Conservation (phyloP, 2,113 vertebrate genomes). For the Pipra filicauda region DNA sequence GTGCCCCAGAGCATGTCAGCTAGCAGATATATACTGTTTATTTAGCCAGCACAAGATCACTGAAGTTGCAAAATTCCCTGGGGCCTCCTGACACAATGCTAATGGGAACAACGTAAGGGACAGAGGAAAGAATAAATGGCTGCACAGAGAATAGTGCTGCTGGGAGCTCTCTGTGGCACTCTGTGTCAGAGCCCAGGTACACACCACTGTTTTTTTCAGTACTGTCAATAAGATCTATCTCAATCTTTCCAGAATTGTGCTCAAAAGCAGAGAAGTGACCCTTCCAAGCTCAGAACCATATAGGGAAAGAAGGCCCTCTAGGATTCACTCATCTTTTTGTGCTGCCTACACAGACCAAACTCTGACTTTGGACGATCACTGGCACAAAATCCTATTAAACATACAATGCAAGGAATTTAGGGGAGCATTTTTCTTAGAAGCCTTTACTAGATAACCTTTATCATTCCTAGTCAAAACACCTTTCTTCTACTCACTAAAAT, state of each 20-base stretch:
- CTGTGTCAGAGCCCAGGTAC: neutral
- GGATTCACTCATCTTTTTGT: neutral
- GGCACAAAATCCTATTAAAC: neutral
- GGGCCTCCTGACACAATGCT: neutral
- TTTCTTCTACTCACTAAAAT: constrained; percentile 13
- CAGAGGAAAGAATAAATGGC: neutral
- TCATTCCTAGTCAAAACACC: neutral
- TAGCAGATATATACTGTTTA: no score
- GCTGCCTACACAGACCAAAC: neutral
- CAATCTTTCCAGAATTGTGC: neutral
- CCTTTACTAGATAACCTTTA: neutral
- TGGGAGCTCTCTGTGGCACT: neutral
- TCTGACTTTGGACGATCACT: neutral
- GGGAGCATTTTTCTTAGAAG: neutral
- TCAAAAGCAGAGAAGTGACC: neutral
- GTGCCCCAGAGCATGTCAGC: neutral
- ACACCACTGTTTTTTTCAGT: neutral
- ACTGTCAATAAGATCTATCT: neutral
- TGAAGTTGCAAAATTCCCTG: neutral
- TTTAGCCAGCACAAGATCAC: neutral
- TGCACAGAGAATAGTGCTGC: neutral
- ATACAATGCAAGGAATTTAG: neutral
- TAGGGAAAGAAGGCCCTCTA: neutral
- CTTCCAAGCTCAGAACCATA: neutral
- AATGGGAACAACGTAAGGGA: neutral